phyloP scores from a whole-genome alignment of 1,140 invertebrate species.

The Lepidurus arcticus region DNA sequence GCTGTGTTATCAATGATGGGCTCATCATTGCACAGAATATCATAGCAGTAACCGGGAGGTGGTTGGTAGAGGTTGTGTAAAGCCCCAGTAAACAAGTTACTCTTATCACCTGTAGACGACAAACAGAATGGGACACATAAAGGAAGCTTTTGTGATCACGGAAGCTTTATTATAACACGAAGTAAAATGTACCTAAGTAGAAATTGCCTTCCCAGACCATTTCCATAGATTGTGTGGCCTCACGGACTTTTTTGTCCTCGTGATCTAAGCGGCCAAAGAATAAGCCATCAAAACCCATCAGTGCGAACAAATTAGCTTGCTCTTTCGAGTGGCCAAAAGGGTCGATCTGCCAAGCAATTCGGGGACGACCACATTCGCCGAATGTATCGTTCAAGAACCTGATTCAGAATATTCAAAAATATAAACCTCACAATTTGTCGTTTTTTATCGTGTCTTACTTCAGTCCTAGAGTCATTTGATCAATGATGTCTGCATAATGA shows the following conservation, averaged over 20 bases:
- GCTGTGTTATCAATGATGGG: conserved; percentile 52
- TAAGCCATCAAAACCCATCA: conserved; percentile 67
- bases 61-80: conserved; percentile 52
- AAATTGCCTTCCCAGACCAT: conserved; percentile 66
- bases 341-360: conserved; percentile 60
- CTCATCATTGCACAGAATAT: conserved; percentile 53
- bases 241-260: conserved; percentile 66
- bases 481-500: conserved; percentile 88
- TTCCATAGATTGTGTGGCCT: conserved; percentile 63
- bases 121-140: conserved; percentile 41
- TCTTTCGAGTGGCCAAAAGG: conserved; percentile 60
- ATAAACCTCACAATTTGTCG: background rate
- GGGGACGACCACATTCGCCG: conserved; percentile 53
- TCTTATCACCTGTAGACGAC: conserved; percentile 38
- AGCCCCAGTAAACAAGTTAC: conserved; percentile 48
- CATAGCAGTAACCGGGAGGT: conserved; percentile 56
- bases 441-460: conserved; percentile 31
- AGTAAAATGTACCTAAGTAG: conserved; percentile 3
- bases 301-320: conserved; percentile 39
- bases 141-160: background rate
- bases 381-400: conserved; percentile 53
- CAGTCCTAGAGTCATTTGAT: conserved; percentile 71
- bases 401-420: background rate
- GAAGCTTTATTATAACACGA: background rate
- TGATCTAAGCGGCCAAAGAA: conserved; percentile 85